A percentile compares a stretch with the other conserved stretches of the same genome.
Evolutionary conservation across 2,113 vertebrate genomes (phyloP).

Genomic region (Lagenorhynchus albirostris): DNA sequence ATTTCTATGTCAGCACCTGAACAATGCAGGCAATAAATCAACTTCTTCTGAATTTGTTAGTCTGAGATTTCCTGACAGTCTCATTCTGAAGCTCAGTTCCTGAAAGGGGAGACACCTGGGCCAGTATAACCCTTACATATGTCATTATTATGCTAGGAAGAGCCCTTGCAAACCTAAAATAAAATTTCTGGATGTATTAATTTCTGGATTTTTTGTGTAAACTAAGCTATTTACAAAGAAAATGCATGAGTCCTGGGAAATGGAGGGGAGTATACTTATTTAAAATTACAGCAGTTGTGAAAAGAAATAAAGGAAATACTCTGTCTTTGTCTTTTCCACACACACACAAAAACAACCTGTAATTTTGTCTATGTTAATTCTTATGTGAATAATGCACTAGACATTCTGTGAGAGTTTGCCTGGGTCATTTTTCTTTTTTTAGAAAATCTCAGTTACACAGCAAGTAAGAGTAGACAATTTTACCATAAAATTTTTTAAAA

Average conservation of each 20-base stretch:
- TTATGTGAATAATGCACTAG: neutral
- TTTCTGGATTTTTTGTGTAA: neutral
- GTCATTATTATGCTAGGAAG: neutral
- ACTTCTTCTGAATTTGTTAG: neutral
- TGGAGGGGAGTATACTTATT: neutral
- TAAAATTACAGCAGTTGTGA: neutral
- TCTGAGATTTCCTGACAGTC: neutral
- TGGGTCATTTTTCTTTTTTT: neutral
- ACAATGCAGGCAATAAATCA: neutral
- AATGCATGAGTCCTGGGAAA: neutral
- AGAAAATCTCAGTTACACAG: neutral
- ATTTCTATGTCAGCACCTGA: neutral
- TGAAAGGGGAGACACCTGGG: neutral
- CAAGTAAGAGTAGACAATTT: neutral
- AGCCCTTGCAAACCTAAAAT: neutral
- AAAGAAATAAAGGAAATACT: neutral
- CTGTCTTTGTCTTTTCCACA: neutral
- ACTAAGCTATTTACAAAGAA: neutral
- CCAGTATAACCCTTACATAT: neutral
- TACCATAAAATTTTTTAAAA: neutral
- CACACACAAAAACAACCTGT: neutral
- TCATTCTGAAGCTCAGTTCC: neutral
- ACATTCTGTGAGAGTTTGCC: neutral
- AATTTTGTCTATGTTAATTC: neutral
- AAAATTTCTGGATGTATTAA: neutral